These are phyloP conservation scores for Drosophila eugracilis DNA, from an alignment of 1,140 invertebrate species.

Conservation along the genomic window DNA sequence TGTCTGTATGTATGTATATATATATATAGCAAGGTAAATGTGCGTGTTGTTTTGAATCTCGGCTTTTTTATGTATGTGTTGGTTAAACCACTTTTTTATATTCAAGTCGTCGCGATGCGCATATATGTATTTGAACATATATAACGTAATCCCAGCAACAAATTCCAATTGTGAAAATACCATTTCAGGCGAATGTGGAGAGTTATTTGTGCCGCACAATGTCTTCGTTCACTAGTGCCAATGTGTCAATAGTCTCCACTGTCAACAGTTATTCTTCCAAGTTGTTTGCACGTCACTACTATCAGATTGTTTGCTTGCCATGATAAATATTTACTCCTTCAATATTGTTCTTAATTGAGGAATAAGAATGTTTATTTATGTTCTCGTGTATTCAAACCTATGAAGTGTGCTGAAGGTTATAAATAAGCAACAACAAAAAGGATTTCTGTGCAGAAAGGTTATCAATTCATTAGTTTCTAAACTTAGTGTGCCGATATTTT, in stretches of 20 bases:
- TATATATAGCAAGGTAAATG: neutral
- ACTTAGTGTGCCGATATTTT: neutral
- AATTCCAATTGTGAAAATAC: constrained; percentile 12
- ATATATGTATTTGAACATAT: neutral
- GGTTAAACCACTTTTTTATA: constrained; percentile 15
- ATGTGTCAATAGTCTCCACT: neutral
- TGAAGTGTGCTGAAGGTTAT: neutral
- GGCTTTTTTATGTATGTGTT: constrained; percentile 22
- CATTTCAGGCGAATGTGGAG: neutral
- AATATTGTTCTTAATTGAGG: neutral
- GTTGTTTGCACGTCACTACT: neutral
- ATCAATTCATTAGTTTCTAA: too few relatives aligned
- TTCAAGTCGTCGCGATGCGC: constrained; percentile 6
- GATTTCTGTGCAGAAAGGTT: too few relatives aligned
- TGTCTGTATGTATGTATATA: neutral
- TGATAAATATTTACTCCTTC: neutral
- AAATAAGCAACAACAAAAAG: too few relatives aligned
- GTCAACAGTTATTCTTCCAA: neutral
- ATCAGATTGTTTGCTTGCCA: neutral
- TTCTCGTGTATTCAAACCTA: neutral
- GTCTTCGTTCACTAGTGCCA: neutral
- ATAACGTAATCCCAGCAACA: constrained; percentile 20
- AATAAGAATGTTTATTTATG: neutral
- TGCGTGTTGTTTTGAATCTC: constrained; percentile 30
- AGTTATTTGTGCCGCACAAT: neutral